Evolutionary conservation across 2,888 invertebrate species (phyloP).

Genomic region (Phanerotoma sp.): DNA sequence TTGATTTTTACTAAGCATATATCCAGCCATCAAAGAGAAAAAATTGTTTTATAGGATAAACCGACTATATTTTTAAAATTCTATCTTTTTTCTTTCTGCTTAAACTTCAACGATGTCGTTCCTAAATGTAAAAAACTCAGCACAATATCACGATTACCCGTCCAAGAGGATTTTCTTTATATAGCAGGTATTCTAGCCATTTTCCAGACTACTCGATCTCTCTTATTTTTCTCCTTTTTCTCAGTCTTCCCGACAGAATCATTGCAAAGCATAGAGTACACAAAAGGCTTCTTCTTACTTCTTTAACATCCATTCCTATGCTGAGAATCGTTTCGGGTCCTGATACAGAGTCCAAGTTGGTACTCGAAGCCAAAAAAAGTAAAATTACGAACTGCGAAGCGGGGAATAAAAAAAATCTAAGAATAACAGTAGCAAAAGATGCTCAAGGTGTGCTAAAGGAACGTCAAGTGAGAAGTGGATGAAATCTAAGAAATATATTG

Average conservation of each 20-base stretch:
- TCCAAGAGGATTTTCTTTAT: conserved; percentile 8
- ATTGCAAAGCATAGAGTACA: conserved; percentile 3
- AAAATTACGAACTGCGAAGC: too few species aligned
- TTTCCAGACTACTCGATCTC: conserved; percentile 2
- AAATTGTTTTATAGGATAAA: too few species aligned
- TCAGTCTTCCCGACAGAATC: neutral
- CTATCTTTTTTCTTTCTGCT: conserved; percentile 5
- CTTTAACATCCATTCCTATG: conserved; percentile 23
- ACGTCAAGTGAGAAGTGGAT: conserved; percentile 3
- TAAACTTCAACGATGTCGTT: conserved; percentile 6
- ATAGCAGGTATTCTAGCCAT: conserved; percentile 13
- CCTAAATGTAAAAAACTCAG: conserved; percentile 20
- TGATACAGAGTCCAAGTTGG: neutral
- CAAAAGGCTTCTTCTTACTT: conserved; percentile 19
- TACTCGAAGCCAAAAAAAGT: conserved; percentile 12
- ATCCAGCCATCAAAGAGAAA: too few species aligned
- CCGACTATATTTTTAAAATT: conserved; percentile 8
- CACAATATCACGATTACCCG: conserved; percentile 23
- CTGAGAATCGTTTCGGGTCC: conserved; percentile 11
- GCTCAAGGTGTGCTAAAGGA: neutral
- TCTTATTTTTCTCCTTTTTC: conserved; percentile 3
- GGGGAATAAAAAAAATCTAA: too few species aligned
- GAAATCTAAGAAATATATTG: neutral
- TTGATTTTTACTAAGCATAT: too few species aligned
- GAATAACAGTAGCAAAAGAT: conserved; percentile 1